phyloP scores from a whole-genome alignment of 2,113 vertebrate species.

The Lagopus muta region DNA sequence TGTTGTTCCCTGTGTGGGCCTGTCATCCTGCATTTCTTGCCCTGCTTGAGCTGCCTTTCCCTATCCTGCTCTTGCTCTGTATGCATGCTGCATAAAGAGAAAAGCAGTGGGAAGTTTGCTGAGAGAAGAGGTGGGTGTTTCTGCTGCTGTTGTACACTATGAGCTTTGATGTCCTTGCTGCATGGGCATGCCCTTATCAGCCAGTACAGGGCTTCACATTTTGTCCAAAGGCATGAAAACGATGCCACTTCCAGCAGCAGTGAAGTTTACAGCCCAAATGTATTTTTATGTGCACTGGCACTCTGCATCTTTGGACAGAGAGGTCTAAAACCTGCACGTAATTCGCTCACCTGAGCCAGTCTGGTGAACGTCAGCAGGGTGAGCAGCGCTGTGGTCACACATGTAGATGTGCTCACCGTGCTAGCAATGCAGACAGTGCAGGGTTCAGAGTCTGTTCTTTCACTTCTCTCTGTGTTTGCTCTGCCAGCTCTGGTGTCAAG shows the following conservation, averaged over 20 bases:
- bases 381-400: rapidly evolving
- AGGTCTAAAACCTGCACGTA: background rate
- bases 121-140: background rate
- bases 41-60: background rate
- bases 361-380: background rate
- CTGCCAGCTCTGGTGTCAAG: background rate
- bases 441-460: background rate
- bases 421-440: background rate
- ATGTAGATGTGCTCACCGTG: rapidly evolving
- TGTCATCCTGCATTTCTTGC: background rate
- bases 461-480: background rate
- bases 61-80: background rate
- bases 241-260: rapidly evolving
- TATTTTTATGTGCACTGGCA: background rate
- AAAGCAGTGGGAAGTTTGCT: background rate
- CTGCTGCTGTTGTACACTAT: background rate
- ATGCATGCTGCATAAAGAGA: background rate
- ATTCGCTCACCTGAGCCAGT: background rate
- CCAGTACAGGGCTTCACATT: rapidly evolving
- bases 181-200: rapidly evolving
- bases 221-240: background rate
- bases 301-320: background rate
- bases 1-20: background rate
- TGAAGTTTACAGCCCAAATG: background rate
- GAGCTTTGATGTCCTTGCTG: rapidly evolving